Percentiles rank a stretch among this genome's conserved stretches.
Evolutionary conservation across 2,888 invertebrate species (phyloP).

Genomic region (Octonoba sinensis): DNA sequence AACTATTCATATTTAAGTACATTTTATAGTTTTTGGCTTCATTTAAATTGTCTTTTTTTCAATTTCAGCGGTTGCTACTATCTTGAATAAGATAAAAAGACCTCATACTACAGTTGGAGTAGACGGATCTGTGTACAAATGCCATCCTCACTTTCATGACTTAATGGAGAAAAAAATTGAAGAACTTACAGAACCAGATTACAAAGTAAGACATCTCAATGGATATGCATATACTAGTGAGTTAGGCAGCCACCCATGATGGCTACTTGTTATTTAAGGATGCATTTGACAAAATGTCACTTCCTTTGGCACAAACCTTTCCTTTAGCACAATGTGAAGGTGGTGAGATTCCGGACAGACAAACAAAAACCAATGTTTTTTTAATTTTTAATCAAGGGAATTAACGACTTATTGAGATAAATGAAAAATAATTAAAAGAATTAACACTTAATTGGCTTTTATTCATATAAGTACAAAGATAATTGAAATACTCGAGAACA

Average conservation of each 20-base stretch:
- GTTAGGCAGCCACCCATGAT: no score
- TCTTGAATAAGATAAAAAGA: constrained; percentile 92
- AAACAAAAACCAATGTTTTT: no score
- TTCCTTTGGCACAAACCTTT: neutral
- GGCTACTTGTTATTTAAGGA: no score
- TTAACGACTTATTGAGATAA: no score
- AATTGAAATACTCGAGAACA: constrained; percentile 25
- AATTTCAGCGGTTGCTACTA: constrained; percentile 77
- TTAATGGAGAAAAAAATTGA: constrained; percentile 91
- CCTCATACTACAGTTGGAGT: constrained; percentile 92
- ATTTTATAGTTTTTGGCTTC: no score
- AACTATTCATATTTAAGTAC: neutral
- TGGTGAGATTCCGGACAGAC: no score
- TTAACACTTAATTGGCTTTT: constrained; percentile 34
- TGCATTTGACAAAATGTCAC: no score
- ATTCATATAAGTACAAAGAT: constrained; percentile 56
- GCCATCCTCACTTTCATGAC: constrained; percentile 95
- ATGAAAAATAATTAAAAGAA: neutral
- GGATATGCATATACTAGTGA: no score
- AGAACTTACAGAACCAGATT: constrained; percentile 80
- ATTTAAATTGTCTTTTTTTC: neutral
- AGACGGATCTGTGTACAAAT: constrained; percentile 96
- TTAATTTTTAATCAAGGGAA: neutral
- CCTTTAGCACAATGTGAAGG: neutral
- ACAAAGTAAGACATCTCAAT: constrained; percentile 76